Percentiles rank a stretch among this genome's conserved stretches.
Evolutionary conservation across 2,113 vertebrate genomes (phyloP).

Genomic region (Rhineura floridana): DNA sequence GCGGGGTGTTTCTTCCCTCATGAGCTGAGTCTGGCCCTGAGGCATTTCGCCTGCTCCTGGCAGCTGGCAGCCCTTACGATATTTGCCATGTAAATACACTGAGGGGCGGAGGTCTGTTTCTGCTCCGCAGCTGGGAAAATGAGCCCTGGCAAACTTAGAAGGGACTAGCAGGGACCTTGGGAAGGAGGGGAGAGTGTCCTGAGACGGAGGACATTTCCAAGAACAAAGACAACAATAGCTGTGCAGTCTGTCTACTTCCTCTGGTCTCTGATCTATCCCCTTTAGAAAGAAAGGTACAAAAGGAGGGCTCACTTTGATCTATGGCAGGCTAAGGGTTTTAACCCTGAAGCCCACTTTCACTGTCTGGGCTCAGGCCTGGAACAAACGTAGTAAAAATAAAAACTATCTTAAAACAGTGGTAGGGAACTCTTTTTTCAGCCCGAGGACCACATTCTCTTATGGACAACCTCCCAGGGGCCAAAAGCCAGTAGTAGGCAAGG

Average conservation of each 20-base stretch:
- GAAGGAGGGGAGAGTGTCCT: background rate
- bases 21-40: background rate
- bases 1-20: background rate
- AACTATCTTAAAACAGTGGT: background rate
- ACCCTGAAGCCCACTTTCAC: background rate
- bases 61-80: background rate
- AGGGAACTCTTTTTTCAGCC: too few relatives aligned
- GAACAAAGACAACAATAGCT: background rate
- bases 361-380: background rate
- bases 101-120: background rate
- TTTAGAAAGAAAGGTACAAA: background rate
- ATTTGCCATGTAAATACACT: slow-evolving; percentile 21
- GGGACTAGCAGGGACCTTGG: background rate
- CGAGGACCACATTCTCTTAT: too few relatives aligned
- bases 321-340: background rate
- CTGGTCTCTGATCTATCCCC: background rate
- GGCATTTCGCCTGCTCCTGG: background rate
- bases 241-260: background rate
- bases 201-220: background rate
- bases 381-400: background rate
- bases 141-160: too few relatives aligned
- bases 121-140: background rate
- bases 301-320: background rate
- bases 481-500: too few relatives aligned
- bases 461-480: too few relatives aligned